phyloP scores from a whole-genome alignment of 2,113 vertebrate species.

The Bubo blakistoni region DNA sequence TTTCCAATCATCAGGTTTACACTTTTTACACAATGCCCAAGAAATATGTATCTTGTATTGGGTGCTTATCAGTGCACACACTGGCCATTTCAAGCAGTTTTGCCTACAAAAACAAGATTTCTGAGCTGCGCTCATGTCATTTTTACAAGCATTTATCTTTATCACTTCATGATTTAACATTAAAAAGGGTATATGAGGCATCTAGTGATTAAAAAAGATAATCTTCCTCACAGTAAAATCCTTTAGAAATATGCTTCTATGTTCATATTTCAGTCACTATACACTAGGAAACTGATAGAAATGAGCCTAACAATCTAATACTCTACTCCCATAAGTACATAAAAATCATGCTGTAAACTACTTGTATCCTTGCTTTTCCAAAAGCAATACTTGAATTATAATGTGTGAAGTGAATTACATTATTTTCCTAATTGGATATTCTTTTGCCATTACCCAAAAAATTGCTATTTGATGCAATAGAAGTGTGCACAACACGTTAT shows the following conservation, averaged over 20 bases:
- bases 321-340: not conserved
- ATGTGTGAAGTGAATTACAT: not conserved
- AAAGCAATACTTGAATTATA: not conserved
- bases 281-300: not conserved
- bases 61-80: not conserved
- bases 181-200: not conserved
- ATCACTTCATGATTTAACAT: not conserved
- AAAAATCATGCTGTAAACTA: not conserved
- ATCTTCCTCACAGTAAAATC: not conserved
- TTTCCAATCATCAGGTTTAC: not conserved
- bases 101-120: not conserved
- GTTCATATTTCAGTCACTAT: not conserved
- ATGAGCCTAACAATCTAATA: not conserved
- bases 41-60: not conserved
- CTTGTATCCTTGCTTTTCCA: not conserved
- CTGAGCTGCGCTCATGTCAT: not conserved
- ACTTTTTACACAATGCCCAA: not conserved
- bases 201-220: not conserved
- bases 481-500: constrained; percentile 45
- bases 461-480: constrained; percentile 54
- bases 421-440: constrained; percentile 38
- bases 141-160: not conserved
- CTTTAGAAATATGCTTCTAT: not conserved
- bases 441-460: constrained; percentile 54
- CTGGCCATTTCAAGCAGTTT: not conserved